phyloP scores from a whole-genome alignment of 2,797 vertebrate genomes.

The Pelodytes ibericus region DNA sequence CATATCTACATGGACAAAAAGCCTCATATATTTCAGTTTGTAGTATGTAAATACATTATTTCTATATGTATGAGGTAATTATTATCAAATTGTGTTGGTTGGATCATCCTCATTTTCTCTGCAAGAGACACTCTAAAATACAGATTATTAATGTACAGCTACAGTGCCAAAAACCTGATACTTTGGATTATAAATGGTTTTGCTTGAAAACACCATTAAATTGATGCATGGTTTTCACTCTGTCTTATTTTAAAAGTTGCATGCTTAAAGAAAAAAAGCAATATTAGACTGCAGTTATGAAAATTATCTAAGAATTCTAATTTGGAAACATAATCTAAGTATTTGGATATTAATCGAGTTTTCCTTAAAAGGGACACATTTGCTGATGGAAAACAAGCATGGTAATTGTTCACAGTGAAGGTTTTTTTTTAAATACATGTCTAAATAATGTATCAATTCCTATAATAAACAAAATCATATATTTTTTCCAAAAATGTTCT shows the following conservation, averaged over 20 bases:
- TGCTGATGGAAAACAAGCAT: too few relatives aligned
- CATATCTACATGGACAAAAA: background rate
- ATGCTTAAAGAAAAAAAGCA: background rate
- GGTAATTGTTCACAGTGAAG: too few relatives aligned
- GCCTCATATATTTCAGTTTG: background rate
- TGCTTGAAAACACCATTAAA: constrained; percentile 22
- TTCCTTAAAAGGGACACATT: too few relatives aligned
- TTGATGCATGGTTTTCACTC: constrained; percentile 34
- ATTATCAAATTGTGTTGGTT: constrained; percentile 29
- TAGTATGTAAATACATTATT: constrained; percentile 21
- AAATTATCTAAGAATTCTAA: too few relatives aligned
- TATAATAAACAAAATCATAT: too few relatives aligned
- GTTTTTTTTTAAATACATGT: too few relatives aligned
- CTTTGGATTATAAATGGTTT: constrained; percentile 37
- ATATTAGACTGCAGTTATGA: background rate
- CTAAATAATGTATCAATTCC: too few relatives aligned
- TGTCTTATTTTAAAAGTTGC: constrained; percentile 1
- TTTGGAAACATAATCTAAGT: too few relatives aligned
- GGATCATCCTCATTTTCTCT: constrained; percentile 31
- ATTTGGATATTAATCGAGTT: too few relatives aligned
- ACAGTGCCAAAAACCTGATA: constrained; percentile 36
- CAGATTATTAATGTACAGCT: constrained; percentile 38
- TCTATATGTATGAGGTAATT: constrained; percentile 29
- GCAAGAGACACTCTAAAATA: constrained; percentile 19
- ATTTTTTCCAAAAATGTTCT: too few relatives aligned